Evolutionary conservation across 2,113 vertebrate genomes (phyloP).

Genomic region (Siphamia tubifer): DNA sequence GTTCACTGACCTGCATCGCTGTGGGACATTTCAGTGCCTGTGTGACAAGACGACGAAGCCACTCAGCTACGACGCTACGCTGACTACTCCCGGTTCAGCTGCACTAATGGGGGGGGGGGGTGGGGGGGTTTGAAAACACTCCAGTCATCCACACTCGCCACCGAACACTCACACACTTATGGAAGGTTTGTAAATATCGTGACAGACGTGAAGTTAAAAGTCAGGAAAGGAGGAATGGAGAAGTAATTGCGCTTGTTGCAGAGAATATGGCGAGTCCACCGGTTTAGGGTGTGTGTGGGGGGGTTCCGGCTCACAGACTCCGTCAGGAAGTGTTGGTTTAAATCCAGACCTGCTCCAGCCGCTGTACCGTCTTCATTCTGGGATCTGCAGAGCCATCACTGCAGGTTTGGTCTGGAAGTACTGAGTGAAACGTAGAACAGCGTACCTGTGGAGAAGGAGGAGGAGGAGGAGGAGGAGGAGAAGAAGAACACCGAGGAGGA

Average conservation of each 20-base stretch:
- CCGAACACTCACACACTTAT: not conserved
- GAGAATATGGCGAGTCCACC: slow-evolving; percentile 13
- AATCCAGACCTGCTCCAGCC: not conserved
- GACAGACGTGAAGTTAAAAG: slow-evolving; percentile 21
- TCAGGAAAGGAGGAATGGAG: slow-evolving; percentile 30
- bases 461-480: not conserved
- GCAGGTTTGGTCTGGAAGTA: slow-evolving; percentile 95
- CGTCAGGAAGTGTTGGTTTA: not conserved
- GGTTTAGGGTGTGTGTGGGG: too few species aligned
- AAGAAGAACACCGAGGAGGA: not conserved
- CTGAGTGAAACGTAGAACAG: slow-evolving; percentile 91
- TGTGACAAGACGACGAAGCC: not conserved
- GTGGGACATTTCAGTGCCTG: not conserved
- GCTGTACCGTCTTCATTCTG: slow-evolving; percentile 62
- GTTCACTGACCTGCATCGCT: slow-evolving; percentile 6
- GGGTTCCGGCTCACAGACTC: slow-evolving; percentile 11
- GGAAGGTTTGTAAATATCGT: not conserved
- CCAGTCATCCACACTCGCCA: not conserved
- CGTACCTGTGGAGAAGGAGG: slow-evolving; percentile 82
- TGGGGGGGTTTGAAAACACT: not conserved
- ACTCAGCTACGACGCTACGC: not conserved
- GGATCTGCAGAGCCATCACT: slow-evolving; percentile 86
- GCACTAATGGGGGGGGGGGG: slow-evolving; percentile 9
- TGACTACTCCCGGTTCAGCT: slow-evolving; percentile 14
- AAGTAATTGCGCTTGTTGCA: slow-evolving; percentile 32